Evolutionary conservation across 1,140 invertebrate genomes (phyloP), one percentile per base, ranked within the genome.

Genomic region (Ceratosolen fusciceps): DNA sequence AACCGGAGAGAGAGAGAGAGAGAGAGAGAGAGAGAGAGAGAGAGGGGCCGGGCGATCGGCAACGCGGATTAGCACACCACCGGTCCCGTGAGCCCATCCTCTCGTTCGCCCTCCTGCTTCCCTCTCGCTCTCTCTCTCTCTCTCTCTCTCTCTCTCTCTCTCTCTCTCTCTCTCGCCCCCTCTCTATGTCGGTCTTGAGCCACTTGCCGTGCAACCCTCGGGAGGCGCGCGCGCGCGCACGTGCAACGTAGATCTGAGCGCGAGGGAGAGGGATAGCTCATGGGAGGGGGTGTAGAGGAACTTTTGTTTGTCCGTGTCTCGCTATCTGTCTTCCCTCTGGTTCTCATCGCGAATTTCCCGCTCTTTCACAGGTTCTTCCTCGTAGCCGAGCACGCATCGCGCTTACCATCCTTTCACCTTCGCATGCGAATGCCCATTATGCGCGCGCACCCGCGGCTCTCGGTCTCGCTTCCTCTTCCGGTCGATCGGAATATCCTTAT

Each of bases 21-120:
- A 65, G 67, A 31, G 39, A 43, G 60, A 74, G 29, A 10, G 67
- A 62, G 68, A 49, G 77, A 73, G 77, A 52, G 77, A 73, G 77
- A 67, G 70, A 39, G 54, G 47, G 3, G 31, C 60, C 31, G 26
- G 52, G n/a, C 74, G 79, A 80, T 76, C 79, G 79, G 74, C 79
- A 73, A 80, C 79, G 79, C 79, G 79, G 79, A 80, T 80, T 80
- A 80, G 74, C 74, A 52, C 49, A 43, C 68, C 21, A 71, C 47
- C 75, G 65, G 65, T 67, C 49, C 65, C 60, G 39, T 37, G 56
- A 29, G 43, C 47, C 3, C 47, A 49, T 37, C 14, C 5, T n/a
- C n/a, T n/a, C n/a, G n/a, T n/a, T n/a, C n/a, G n/a, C n/a, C n/a
- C n/a, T n/a, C n/a, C n/a, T n/a, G n/a, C n/a, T n/a, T n/a, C n/a